Evolutionary conservation across 2,888 invertebrate species (phyloP), one percentile per base, ranked within the genome.

Genomic region (Megaustenia siamemsis): DNA sequence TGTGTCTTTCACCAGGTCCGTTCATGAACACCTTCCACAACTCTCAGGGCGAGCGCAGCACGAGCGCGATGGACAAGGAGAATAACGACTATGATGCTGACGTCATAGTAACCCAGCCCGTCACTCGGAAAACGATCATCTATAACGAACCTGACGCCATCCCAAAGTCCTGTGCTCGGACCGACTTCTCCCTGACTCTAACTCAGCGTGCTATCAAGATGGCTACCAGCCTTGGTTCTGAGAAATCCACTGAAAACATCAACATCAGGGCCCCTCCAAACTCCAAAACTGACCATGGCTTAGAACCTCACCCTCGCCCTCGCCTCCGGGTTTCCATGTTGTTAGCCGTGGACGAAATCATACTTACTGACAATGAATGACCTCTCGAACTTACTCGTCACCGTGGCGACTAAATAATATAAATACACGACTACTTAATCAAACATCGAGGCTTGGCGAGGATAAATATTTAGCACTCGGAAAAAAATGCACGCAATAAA

Each of bases 111-210:
- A 28, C n/a, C 15, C 45, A 66, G n/a, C 28, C n/a, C 35, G 12
- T 2, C 10, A 24, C 12, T 6, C 43, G 12, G 21, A 32, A 75
- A 21, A 40, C 49, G 4, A 66, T n/a, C 32, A 63, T 82, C 35
- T 75, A 82, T 49, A 82, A 82, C 35, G 82, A 82, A 45, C 73
- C 82, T 21, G 82, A 82, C 35, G 66, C 75, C 28, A 63, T 82
- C 18, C 75, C 82, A 0, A 18, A 21, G 12, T 60, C 75, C 1
- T 75, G 43, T 15, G 66, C 56, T 15, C 43, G 18, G 15, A 45
- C 35, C 0, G 56, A 82, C 45, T 82, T 82, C 63, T 38, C 56
- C 18, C 18, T 76, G n/a, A 66, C 82, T 8, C 40, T 82, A 8
- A 21, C 82, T 1, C n/a, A 82, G 45, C 40, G 82, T n/a, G 82